These are phyloP conservation scores for Bedellia somnulentella DNA, from an alignment of 2,888 invertebrate genomes.

Conservation along the genomic window DNA sequence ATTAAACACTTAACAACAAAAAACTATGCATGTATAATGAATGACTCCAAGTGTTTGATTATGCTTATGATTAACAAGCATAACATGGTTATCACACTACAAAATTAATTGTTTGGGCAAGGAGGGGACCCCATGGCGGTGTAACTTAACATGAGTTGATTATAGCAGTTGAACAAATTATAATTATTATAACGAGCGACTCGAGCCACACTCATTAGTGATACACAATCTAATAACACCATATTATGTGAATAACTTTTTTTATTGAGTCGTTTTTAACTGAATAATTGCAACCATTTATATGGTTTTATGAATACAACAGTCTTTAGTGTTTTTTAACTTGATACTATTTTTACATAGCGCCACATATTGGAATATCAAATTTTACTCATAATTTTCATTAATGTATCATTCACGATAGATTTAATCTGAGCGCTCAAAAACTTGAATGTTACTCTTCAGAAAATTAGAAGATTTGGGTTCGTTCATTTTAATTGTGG, in stretches of 20 bases:
- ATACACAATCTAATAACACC: constrained; percentile 54
- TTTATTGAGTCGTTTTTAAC: constrained; percentile 34
- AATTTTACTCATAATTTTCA: background rate
- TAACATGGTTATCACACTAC: background rate
- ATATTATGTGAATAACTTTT: constrained; percentile 51
- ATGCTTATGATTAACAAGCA: background rate
- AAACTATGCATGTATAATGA: too few relatives aligned
- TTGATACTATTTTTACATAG: too few relatives aligned
- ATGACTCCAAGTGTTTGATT: too few relatives aligned
- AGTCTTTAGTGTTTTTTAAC: too few relatives aligned
- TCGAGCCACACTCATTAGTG: constrained; percentile 19
- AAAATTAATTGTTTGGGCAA: constrained; percentile 5
- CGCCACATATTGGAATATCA: too few relatives aligned
- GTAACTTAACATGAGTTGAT: constrained; percentile 32
- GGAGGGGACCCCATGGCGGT: constrained; percentile 21
- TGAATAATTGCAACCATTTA: too few relatives aligned
- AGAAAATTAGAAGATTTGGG: too few relatives aligned
- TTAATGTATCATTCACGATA: background rate
- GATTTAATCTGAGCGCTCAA: background rate
- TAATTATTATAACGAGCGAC: constrained; percentile 30
- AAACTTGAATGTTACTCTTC: too few relatives aligned
- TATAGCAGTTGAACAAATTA: constrained; percentile 51
- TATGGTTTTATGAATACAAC: too few relatives aligned
- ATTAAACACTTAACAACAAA: too few relatives aligned
- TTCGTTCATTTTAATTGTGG: too few relatives aligned